Conservation (phyloP, 2,113 vertebrate species). For the Callipepla californica region DNA sequence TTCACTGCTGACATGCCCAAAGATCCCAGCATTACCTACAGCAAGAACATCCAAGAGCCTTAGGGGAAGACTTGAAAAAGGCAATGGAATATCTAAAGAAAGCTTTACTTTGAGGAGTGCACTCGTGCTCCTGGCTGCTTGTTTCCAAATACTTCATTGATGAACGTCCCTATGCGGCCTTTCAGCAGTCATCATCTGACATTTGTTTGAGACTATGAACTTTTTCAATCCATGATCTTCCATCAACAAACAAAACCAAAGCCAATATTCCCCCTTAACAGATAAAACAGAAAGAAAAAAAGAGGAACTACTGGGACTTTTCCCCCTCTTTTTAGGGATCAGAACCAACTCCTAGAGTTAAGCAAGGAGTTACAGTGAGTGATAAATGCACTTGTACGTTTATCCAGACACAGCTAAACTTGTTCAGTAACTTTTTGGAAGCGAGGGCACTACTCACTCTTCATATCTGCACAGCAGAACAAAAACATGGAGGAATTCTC, state of each 20-base stretch:
- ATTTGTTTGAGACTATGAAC: not conserved
- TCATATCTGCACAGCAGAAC: not conserved
- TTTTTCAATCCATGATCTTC: not conserved
- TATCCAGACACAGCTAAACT: not conserved
- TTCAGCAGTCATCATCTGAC: not conserved
- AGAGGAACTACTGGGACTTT: not conserved
- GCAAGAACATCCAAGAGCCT: not conserved
- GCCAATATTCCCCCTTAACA: not conserved
- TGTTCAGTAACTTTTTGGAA: not conserved
- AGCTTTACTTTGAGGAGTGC: not conserved
- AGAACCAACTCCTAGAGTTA: not conserved
- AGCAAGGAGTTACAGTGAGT: not conserved
- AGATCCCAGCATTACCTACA: not conserved
- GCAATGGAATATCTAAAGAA: not conserved
- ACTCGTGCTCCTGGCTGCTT: not conserved
- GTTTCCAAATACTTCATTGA: not conserved
- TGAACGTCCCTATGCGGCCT: not conserved
- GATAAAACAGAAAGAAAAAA: not conserved
- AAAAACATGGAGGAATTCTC: not conserved
- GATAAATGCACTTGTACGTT: not conserved
- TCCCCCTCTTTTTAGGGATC: not conserved
- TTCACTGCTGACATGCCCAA: not conserved
- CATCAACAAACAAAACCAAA: not conserved
- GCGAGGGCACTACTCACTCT: not conserved
- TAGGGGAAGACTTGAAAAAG: not conserved